Evolutionary conservation across 1,140 invertebrate species (phyloP).

Genomic region (Ctenoplectra terminalis): DNA sequence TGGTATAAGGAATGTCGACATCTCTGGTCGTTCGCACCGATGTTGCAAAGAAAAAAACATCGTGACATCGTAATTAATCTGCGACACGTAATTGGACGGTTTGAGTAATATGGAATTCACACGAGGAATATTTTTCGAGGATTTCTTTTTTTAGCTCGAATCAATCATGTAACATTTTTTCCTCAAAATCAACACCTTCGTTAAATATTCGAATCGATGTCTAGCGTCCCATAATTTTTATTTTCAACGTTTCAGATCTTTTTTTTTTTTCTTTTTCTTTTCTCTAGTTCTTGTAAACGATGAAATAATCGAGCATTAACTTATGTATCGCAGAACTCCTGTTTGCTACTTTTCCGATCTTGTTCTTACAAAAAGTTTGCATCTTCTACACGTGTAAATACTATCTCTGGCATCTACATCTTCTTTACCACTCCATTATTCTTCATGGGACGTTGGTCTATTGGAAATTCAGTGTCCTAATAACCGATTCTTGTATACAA

Average conservation of each 20-base stretch:
- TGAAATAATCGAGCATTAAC: too few species aligned
- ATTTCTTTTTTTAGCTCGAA: neutral
- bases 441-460: neutral
- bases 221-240: neutral
- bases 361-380: neutral
- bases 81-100: neutral
- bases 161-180: neutral
- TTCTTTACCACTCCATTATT: neutral
- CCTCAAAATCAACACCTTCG: neutral
- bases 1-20: neutral
- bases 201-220: neutral
- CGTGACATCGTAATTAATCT: conserved; percentile 8
- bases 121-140: neutral
- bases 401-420: neutral
- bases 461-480: neutral
- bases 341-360: neutral
- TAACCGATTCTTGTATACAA: conserved; percentile 28
- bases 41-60: neutral
- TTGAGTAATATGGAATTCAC: neutral
- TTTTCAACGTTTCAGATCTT: neutral
- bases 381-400: conserved; percentile 20
- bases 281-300: neutral
- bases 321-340: neutral
- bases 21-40: neutral
- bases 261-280: too few species aligned